phyloP scores from a whole-genome alignment of 1,140 invertebrate genomes.

The Neodiprion fabricii region DNA sequence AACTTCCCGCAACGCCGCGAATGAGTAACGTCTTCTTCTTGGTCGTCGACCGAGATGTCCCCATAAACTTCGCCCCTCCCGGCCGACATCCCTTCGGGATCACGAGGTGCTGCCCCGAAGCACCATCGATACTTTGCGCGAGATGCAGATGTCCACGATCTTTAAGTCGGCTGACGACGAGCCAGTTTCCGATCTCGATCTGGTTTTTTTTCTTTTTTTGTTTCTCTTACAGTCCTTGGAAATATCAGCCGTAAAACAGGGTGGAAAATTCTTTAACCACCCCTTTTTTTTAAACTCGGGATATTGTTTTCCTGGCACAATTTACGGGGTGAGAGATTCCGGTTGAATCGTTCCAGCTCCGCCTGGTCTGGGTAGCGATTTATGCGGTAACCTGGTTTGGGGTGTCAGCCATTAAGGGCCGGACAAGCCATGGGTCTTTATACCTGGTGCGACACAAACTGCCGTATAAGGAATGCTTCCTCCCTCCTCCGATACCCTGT shows the following conservation, averaged over 20 bases:
- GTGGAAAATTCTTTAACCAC: background rate
- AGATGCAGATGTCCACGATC: background rate
- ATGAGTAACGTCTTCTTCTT: background rate
- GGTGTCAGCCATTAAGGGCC: conserved; percentile 47
- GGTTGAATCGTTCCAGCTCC: too few relatives aligned
- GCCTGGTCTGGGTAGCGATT: too few relatives aligned
- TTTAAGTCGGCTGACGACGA: background rate
- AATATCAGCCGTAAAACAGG: too few relatives aligned
- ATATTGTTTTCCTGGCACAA: background rate
- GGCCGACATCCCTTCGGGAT: background rate
- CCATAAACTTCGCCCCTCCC: background rate
- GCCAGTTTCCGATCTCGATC: background rate
- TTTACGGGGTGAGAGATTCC: too few relatives aligned
- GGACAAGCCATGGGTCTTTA: conserved; percentile 54
- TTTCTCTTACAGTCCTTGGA: too few relatives aligned
- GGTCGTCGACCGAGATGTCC: background rate
- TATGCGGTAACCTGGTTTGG: conserved; percentile 28
- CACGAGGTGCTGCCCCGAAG: background rate
- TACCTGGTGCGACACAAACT: conserved; percentile 52
- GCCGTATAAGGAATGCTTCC: conserved; percentile 18
- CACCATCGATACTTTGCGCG: background rate
- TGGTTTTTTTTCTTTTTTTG: background rate
- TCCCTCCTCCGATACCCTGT: conserved; percentile 27
- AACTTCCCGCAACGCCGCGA: background rate
- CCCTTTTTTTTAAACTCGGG: background rate